These are phyloP conservation scores for Sepioteuthis lessoniana DNA, from an alignment of 2,888 invertebrate species.

Conservation along the genomic window DNA sequence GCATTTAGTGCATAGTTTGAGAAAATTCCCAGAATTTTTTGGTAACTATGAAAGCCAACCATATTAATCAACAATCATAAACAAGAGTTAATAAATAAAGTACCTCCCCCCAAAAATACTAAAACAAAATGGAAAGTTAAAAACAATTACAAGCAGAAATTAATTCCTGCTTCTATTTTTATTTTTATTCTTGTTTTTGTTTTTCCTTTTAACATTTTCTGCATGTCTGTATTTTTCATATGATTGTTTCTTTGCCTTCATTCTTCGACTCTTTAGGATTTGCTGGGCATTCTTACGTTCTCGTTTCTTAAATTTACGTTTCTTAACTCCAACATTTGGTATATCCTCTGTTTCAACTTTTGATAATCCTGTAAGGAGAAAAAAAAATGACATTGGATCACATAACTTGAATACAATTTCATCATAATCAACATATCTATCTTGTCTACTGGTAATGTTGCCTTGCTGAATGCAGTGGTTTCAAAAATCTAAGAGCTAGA, in stretches of 20 bases:
- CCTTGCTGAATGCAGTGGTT: too few species aligned
- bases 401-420: not conserved
- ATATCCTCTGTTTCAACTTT: not conserved
- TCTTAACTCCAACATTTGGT: slow-evolving; percentile 51
- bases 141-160: not conserved
- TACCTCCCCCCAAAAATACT: not conserved
- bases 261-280: slow-evolving; percentile 75
- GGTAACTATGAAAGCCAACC: too few species aligned
- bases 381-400: not conserved
- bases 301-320: slow-evolving; percentile 57
- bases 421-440: not conserved
- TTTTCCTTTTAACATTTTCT: slow-evolving; percentile 51
- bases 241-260: slow-evolving; percentile 66
- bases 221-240: slow-evolving; percentile 68
- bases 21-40: too few species aligned
- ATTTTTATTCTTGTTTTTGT: not conserved
- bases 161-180: not conserved
- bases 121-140: not conserved
- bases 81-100: too few species aligned
- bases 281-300: slow-evolving; percentile 81
- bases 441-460: too few species aligned
- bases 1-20: too few species aligned
- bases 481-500: too few species aligned
- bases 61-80: too few species aligned
- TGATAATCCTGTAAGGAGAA: not conserved